A percentile compares a stretch with the other conserved stretches of the same genome.
These are phyloP conservation scores for Anticlea derivata DNA, from an alignment of 2,888 invertebrate species.

Conservation along the genomic window DNA sequence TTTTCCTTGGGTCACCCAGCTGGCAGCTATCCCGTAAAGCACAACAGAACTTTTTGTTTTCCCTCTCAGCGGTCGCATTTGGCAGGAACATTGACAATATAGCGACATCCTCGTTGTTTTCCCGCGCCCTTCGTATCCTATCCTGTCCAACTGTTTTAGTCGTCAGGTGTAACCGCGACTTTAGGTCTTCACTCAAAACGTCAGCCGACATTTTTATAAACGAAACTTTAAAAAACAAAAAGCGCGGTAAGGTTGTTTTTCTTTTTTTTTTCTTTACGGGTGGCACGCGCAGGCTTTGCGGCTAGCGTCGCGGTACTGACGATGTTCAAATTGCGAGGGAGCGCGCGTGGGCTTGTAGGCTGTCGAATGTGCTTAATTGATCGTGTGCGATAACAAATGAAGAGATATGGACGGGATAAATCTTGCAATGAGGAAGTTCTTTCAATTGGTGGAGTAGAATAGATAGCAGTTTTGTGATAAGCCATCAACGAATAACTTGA, in stretches of 20 bases:
- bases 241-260: conserved; percentile 50
- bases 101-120: conserved; percentile 94
- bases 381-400: conserved; percentile 59
- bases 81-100: conserved; percentile 93
- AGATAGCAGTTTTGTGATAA: conserved; percentile 1
- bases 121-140: conserved; percentile 90
- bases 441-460: conserved; percentile 28
- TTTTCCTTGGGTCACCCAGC: conserved; percentile 90
- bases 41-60: conserved; percentile 91
- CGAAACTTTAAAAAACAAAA: conserved; percentile 39
- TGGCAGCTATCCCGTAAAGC: conserved; percentile 89
- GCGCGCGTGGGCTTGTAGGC: conserved; percentile 53
- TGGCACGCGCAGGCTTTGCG: conserved; percentile 66
- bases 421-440: conserved; percentile 40
- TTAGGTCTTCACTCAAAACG: conserved; percentile 91
- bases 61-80: conserved; percentile 84
- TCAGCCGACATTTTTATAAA: conserved; percentile 87
- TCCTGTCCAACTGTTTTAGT: conserved; percentile 93
- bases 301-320: conserved; percentile 71
- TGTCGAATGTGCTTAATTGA: conserved; percentile 71
- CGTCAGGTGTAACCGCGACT: conserved; percentile 88
- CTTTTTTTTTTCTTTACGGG: conserved; percentile 31
- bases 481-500: neutral
- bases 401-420: conserved; percentile 36
- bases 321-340: conserved; percentile 44